Conservation (phyloP, 1,140 invertebrate genomes). For the Heliothis virescens region DNA sequence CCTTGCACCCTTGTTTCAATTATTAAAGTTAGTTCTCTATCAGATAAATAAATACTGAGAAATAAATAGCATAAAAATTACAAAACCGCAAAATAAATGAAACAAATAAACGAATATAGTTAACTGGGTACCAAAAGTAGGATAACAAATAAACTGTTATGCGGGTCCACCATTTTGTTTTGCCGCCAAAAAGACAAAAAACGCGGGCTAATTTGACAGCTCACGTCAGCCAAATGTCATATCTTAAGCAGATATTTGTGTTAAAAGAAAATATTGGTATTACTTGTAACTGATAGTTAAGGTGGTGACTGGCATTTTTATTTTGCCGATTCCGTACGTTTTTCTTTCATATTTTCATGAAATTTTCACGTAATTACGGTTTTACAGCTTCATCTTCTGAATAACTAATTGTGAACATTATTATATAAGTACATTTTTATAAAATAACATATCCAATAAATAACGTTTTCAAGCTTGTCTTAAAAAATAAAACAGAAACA, state of each 20-base stretch:
- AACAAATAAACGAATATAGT: constrained; percentile 5
- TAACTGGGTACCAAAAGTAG: constrained; percentile 8
- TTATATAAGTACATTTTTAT: too few species aligned
- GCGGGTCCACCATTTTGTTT: constrained; percentile 6
- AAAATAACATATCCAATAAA: too few species aligned
- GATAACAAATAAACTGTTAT: not conserved
- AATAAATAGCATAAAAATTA: constrained; percentile 22
- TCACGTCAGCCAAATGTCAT: constrained; percentile 63
- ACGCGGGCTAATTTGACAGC: constrained; percentile 59
- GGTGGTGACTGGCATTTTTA: constrained; percentile 9
- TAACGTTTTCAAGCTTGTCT: too few species aligned
- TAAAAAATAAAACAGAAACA: too few species aligned
- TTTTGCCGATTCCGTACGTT: not conserved
- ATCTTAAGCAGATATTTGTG: constrained; percentile 15
- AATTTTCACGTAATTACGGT: too few species aligned
- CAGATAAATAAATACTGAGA: not conserved
- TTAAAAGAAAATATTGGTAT: constrained; percentile 11
- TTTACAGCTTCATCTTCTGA: too few species aligned
- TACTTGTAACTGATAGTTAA: not conserved
- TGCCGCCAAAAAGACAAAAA: constrained; percentile 45
- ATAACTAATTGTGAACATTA: too few species aligned
- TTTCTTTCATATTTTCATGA: not conserved
- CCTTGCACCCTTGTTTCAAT: too few species aligned
- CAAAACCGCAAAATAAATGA: not conserved
- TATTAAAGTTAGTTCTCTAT: not conserved